These are phyloP conservation scores for Machaerirhynchus nigripectus DNA, from an alignment of 2,113 vertebrate species.

Conservation along the genomic window DNA sequence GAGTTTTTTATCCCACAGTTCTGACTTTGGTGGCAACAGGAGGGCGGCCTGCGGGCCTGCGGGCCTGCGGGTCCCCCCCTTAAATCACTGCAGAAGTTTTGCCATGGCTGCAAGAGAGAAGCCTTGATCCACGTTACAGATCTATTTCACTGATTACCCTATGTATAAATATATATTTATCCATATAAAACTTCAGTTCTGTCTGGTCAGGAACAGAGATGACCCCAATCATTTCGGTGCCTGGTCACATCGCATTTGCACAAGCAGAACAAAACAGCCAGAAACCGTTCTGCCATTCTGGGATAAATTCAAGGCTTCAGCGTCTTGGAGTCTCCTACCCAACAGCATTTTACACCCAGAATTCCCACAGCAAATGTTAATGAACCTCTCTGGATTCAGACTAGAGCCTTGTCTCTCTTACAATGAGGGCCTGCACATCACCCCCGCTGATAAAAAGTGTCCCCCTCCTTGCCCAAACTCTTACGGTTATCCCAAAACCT, in stretches of 20 bases:
- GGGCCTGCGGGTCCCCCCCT: too few relatives aligned
- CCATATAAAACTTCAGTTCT: rapidly evolving
- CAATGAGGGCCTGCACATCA: rapidly evolving
- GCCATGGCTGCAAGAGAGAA: rapidly evolving
- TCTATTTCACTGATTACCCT: not conserved
- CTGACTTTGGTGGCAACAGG: not conserved
- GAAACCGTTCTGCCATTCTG: not conserved
- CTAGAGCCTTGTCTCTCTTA: not conserved
- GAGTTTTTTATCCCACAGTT: not conserved
- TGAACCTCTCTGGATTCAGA: not conserved
- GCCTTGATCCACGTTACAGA: rapidly evolving
- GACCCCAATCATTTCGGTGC: not conserved
- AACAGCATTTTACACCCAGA: not conserved
- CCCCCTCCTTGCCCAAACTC: not conserved
- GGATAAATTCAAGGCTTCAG: not conserved
- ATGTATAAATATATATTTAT: rapidly evolving
- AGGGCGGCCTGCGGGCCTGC: not conserved
- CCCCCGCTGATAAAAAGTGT: not conserved
- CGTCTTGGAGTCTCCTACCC: not conserved
- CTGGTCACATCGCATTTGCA: not conserved
- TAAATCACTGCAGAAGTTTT: rapidly evolving
- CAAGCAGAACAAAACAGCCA: not conserved
- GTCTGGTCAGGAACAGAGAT: not conserved
- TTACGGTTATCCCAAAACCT: not conserved
- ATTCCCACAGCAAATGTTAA: not conserved